Conservation (phyloP, 1,140 invertebrate genomes). For the Hestina assimilis region DNA sequence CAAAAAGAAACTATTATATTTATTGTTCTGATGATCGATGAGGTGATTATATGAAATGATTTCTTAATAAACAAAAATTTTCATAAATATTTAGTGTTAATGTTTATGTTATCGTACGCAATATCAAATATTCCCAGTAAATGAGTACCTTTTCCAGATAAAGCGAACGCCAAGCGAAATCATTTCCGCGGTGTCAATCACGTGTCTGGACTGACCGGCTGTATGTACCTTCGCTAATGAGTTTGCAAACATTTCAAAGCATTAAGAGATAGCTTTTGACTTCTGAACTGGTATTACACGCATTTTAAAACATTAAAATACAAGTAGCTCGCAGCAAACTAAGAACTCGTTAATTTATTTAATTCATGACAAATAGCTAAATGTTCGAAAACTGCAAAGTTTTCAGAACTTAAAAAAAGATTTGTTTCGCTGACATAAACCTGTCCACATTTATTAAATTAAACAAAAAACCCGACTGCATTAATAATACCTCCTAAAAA, state of each 20-base stretch:
- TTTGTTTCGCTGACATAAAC: too few relatives aligned
- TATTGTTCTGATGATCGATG: too few relatives aligned
- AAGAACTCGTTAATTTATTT: too few relatives aligned
- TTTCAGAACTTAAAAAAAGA: too few relatives aligned
- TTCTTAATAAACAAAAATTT: background rate
- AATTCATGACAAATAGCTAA: too few relatives aligned
- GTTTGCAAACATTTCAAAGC: slow-evolving; percentile 37
- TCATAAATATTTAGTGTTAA: slow-evolving; percentile 1
- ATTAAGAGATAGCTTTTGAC: background rate
- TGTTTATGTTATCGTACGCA: slow-evolving; percentile 40
- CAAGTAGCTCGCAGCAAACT: too few relatives aligned
- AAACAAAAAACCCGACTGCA: too few relatives aligned
- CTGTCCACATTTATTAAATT: too few relatives aligned
- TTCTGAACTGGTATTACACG: background rate
- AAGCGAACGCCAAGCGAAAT: slow-evolving; percentile 52
- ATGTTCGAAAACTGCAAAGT: too few relatives aligned
- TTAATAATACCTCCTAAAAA: too few relatives aligned
- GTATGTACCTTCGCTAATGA: slow-evolving; percentile 60
- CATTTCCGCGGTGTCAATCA: slow-evolving; percentile 71
- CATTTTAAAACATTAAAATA: background rate
- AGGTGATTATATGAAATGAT: too few relatives aligned
- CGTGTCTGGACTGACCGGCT: slow-evolving; percentile 44
- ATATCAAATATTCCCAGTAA: slow-evolving; percentile 60
- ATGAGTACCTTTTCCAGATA: slow-evolving; percentile 62
- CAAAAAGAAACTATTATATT: too few relatives aligned